These are phyloP conservation scores for Synanthedon formicaeformis DNA, from an alignment of 2,888 invertebrate genomes.

Conservation along the genomic window DNA sequence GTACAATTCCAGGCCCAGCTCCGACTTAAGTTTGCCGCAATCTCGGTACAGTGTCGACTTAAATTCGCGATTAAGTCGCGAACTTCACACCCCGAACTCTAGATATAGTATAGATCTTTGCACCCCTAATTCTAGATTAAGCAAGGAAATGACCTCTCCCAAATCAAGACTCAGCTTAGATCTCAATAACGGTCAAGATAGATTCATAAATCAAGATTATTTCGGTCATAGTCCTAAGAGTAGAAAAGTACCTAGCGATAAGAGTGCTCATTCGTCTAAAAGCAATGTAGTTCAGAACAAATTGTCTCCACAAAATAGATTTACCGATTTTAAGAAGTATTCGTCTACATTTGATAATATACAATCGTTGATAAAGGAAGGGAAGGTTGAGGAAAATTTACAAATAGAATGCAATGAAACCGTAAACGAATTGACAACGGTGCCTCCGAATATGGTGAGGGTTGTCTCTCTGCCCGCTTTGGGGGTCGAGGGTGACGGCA, in stretches of 20 bases:
- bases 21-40: constrained; percentile 72
- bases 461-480: constrained; percentile 77
- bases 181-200: constrained; percentile 67
- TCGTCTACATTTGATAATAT: constrained; percentile 84
- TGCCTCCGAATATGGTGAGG: constrained; percentile 74
- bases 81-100: constrained; percentile 73
- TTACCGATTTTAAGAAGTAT: constrained; percentile 76
- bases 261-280: constrained; percentile 30
- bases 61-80: constrained; percentile 68
- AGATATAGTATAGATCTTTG: constrained; percentile 78
- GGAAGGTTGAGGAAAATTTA: constrained; percentile 71
- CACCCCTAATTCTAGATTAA: constrained; percentile 70
- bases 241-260: constrained; percentile 49
- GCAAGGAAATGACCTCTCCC: constrained; percentile 71
- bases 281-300: constrained; percentile 48
- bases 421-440: constrained; percentile 73
- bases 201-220: constrained; percentile 55
- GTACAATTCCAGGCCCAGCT: constrained; percentile 73
- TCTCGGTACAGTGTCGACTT: constrained; percentile 71
- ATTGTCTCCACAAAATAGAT: constrained; percentile 67
- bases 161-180: constrained; percentile 73
- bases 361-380: constrained; percentile 78
- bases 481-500: constrained; percentile 63
- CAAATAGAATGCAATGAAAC: constrained; percentile 67
- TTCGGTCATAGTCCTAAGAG: constrained; percentile 62